phyloP scores from a whole-genome alignment of 2,113 vertebrate genomes.

The Nipponia nippon region DNA sequence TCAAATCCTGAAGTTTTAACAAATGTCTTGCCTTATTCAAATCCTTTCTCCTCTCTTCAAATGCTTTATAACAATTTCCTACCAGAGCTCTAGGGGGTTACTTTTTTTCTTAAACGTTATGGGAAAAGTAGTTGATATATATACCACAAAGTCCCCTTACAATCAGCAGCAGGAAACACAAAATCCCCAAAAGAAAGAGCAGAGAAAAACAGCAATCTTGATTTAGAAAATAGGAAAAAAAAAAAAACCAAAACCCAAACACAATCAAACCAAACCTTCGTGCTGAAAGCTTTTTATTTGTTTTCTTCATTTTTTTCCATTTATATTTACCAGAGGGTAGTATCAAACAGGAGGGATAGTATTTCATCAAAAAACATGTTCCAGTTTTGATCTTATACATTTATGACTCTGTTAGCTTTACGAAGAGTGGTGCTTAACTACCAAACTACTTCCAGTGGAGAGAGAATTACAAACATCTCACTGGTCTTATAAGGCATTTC shows the following conservation, averaged over 20 bases:
- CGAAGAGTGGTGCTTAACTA: neutral
- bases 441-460: neutral
- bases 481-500: neutral
- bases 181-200: neutral
- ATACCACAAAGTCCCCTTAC: neutral
- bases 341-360: neutral
- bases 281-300: neutral
- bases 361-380: neutral
- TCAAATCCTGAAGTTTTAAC: constrained; percentile 12
- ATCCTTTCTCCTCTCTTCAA: constrained; percentile 10
- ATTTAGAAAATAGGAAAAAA: neutral
- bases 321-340: neutral
- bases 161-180: neutral
- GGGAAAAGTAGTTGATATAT: neutral
- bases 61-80: neutral
- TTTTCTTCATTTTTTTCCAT: neutral
- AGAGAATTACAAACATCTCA: neutral
- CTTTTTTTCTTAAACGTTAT: neutral
- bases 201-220: neutral
- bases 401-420: neutral
- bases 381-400: neutral
- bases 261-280: neutral
- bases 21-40: neutral
- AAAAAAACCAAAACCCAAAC: no score
- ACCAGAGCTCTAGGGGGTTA: neutral